Percentiles rank a stretch among this genome's conserved stretches.
Conservation (phyloP, 92 coral and sea anemone species). For the Diadumene lineata region DNA sequence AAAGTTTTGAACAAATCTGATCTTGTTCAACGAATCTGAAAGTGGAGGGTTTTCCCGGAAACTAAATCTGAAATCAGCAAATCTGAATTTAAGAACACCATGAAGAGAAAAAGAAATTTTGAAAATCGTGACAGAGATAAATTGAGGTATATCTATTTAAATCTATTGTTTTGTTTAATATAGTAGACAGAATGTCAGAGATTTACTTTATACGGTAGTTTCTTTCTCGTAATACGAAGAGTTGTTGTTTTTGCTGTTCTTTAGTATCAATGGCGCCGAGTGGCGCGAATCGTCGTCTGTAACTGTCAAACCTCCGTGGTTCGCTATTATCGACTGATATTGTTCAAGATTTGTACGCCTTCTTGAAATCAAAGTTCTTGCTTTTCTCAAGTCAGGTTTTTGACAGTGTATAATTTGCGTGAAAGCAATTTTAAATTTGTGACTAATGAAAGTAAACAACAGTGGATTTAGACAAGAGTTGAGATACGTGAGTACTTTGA, state of each 20-base stretch:
- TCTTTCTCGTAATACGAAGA: background rate
- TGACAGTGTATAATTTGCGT: conserved; percentile 70
- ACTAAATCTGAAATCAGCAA: too few relatives aligned
- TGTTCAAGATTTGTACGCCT: background rate
- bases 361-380: conserved; percentile 13
- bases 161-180: background rate
- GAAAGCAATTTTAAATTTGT: conserved; percentile 84
- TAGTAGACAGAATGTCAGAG: too few relatives aligned
- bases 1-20: too few relatives aligned
- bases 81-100: too few relatives aligned
- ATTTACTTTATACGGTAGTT: conserved; percentile 1
- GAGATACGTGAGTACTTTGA: conserved; percentile 88
- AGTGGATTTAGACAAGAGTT: conserved; percentile 92
- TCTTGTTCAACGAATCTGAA: too few relatives aligned
- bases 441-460: conserved; percentile 82
- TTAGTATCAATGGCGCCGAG: background rate
- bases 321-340: background rate
- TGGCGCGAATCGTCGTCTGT: background rate
- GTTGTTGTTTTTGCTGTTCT: background rate
- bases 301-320: background rate
- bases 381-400: conserved; percentile 51
- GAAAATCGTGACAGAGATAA: too few relatives aligned
- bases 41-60: too few relatives aligned
- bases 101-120: too few relatives aligned
- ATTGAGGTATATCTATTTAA: too few relatives aligned